Conservation (phyloP, 2,113 vertebrate species). For the Periophthalmus modestus region DNA sequence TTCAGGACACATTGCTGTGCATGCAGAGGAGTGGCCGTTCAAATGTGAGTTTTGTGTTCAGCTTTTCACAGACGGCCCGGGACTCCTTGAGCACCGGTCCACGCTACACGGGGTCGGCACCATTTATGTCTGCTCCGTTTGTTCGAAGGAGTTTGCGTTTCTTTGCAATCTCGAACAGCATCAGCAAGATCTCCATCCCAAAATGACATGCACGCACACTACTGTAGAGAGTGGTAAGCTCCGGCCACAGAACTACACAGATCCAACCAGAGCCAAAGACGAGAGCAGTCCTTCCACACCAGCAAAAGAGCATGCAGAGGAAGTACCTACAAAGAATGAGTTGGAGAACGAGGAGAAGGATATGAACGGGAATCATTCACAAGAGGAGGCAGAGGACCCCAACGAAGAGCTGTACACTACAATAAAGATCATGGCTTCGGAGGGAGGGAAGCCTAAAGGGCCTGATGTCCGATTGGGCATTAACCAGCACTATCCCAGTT, state of each 20-base stretch:
- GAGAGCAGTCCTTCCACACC: constrained; percentile 59
- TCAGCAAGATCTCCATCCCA: constrained; percentile 93
- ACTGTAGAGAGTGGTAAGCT: constrained; percentile 91
- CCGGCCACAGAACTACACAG: constrained; percentile 95
- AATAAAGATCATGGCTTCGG: constrained; percentile 99
- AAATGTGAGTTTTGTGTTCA: constrained; percentile 99
- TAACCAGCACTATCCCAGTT: constrained; percentile 98
- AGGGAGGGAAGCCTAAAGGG: constrained; percentile 88
- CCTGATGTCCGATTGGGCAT: constrained; percentile 95
- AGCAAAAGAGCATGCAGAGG: constrained; percentile 44
- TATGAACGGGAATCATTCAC: constrained; percentile 65
- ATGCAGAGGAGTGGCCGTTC: constrained; percentile 92
- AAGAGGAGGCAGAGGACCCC: constrained; percentile 85
- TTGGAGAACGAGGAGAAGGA: constrained; percentile 52
- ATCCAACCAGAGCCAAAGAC: constrained; percentile 79
- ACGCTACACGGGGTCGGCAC: constrained; percentile 92
- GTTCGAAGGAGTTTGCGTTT: constrained; percentile 98
- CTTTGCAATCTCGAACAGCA: constrained; percentile 97
- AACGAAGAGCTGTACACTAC: constrained; percentile 98
- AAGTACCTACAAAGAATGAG: constrained; percentile 38
- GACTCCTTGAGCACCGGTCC: constrained; percentile 89
- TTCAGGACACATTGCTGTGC: constrained; percentile 85
- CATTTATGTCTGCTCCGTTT: constrained; percentile 91
- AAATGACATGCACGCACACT: constrained; percentile 85
- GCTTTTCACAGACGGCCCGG: constrained; percentile 84